These are phyloP conservation scores for Hippocampus zosterae DNA, from an alignment of 2,113 vertebrate genomes.

Conservation along the genomic window DNA sequence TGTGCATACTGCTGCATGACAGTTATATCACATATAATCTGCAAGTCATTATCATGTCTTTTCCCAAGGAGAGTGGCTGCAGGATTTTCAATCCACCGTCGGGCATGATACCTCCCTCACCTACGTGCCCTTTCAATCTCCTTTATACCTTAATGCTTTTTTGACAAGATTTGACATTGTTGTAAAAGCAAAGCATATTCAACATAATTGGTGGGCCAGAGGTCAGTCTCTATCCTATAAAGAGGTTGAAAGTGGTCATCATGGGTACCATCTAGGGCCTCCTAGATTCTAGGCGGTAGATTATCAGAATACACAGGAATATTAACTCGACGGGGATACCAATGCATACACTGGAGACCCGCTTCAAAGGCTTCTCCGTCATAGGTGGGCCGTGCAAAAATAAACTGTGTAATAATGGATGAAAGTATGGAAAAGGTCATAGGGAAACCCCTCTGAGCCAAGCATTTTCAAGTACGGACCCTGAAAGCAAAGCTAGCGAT, in stretches of 20 bases:
- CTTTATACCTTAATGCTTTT: slow-evolving; percentile 47
- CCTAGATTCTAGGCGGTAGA: slow-evolving; percentile 12
- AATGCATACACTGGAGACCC: neutral
- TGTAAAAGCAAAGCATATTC: slow-evolving; percentile 60
- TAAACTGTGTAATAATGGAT: too few species aligned
- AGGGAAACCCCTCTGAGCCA: too few species aligned
- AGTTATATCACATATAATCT: neutral
- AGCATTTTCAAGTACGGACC: too few species aligned
- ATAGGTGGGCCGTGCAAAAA: too few species aligned
- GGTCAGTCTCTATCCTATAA: slow-evolving; percentile 58
- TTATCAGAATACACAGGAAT: slow-evolving; percentile 10
- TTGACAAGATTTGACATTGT: slow-evolving; percentile 61
- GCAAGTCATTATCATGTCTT: neutral
- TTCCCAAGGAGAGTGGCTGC: neutral
- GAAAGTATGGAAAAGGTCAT: too few species aligned
- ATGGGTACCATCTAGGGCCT: slow-evolving; percentile 17
- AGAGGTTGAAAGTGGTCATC: slow-evolving; percentile 21
- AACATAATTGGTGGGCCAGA: slow-evolving; percentile 46
- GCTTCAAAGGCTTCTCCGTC: too few species aligned
- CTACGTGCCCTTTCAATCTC: slow-evolving; percentile 31
- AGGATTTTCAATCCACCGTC: neutral
- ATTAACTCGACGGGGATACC: neutral
- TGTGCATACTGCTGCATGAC: neutral
- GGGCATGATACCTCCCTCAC: neutral
- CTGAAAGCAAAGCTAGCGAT: too few species aligned